Conservation (phyloP, 2,113 vertebrate species). For the Odontophorus gujanensis region DNA sequence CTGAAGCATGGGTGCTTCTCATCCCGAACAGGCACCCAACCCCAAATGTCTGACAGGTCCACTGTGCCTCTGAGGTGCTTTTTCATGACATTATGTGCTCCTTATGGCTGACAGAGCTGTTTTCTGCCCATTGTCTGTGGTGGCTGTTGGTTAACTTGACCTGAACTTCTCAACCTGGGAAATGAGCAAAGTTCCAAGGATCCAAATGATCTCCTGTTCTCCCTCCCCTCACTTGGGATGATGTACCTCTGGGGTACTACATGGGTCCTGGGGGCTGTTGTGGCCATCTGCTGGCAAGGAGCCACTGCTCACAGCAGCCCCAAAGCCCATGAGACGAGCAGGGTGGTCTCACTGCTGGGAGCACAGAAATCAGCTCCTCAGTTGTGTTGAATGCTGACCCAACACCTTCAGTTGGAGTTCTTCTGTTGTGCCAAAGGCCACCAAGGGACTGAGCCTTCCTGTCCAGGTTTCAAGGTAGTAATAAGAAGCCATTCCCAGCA, state of each 20-base stretch:
- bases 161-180: neutral
- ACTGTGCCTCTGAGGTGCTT: neutral
- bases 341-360: neutral
- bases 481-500: neutral
- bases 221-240: neutral
- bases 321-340: neutral
- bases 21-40: neutral
- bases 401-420: neutral
- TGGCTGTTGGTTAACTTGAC: neutral
- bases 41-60: neutral
- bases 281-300: neutral
- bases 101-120: neutral
- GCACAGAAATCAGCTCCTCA: neutral
- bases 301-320: neutral
- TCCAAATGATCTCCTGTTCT: neutral
- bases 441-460: neutral
- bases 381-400: neutral
- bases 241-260: neutral
- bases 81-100: neutral
- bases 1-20: neutral
- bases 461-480: neutral
- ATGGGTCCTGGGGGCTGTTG: neutral
- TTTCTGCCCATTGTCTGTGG: neutral
- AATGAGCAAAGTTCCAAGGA: conserved; percentile 24
- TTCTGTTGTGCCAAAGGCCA: neutral